Evolutionary conservation across 2,797 vertebrate species (phyloP).

Genomic region (Poecilia picta): DNA sequence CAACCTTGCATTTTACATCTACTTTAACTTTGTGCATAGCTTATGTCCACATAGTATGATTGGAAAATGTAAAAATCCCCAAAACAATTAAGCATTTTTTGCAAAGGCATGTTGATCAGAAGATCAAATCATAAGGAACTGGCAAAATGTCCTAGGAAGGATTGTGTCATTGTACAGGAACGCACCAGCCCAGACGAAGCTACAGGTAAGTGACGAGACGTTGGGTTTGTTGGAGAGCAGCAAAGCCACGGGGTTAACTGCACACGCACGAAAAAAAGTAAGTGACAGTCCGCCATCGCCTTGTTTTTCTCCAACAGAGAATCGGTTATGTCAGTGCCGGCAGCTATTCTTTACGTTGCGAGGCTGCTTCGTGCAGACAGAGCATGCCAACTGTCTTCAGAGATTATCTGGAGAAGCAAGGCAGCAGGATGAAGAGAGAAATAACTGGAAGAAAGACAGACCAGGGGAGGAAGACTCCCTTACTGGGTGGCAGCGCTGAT

Average conservation of each 20-base stretch:
- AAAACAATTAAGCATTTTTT: not conserved
- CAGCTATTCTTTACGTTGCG: not conserved
- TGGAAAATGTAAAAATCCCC: not conserved
- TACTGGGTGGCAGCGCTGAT: constrained; percentile 75
- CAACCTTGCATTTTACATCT: too few relatives aligned
- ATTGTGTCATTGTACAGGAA: not conserved
- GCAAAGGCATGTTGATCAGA: not conserved
- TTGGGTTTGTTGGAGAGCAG: not conserved
- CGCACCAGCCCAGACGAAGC: not conserved
- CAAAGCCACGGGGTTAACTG: not conserved
- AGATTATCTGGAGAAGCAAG: constrained; percentile 37
- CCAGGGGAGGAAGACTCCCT: constrained; percentile 54
- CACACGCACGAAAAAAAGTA: not conserved
- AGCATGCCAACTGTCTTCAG: constrained; percentile 11
- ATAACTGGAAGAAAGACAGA: constrained; percentile 34
- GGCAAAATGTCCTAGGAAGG: not conserved
- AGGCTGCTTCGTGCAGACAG: constrained; percentile 3
- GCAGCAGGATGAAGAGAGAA: constrained; percentile 43
- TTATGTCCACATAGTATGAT: too few relatives aligned
- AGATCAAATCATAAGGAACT: not conserved
- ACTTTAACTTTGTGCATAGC: too few relatives aligned
- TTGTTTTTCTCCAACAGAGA: not conserved
- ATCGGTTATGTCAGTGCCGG: not conserved
- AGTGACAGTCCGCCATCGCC: not conserved
- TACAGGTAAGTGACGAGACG: not conserved